Conservation (phyloP, 1,140 invertebrate species). For the Sarcophaga bullata region DNA sequence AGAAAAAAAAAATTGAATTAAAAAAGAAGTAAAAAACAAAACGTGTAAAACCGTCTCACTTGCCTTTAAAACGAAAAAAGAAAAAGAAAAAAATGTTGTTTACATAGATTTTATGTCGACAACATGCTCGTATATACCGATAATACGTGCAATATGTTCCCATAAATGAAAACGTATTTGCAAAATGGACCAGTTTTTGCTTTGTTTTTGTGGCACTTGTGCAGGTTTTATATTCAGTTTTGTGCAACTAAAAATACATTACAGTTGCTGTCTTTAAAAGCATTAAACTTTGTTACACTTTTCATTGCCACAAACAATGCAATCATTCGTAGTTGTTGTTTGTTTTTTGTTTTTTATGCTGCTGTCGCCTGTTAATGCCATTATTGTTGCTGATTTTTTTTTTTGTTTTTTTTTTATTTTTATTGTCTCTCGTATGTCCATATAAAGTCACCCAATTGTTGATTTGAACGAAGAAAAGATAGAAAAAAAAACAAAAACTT, state of each 20-base stretch:
- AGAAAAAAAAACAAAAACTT: conserved; percentile 7
- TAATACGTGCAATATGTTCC: not conserved
- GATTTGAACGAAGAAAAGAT: not conserved
- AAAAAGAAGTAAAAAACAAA: not conserved
- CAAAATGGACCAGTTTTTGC: not conserved
- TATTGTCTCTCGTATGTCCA: not conserved
- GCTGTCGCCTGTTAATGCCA: not conserved
- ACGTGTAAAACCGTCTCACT: not conserved
- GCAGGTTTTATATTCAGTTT: not conserved
- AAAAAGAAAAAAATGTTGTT: too few species aligned
- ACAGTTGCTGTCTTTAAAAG: not conserved
- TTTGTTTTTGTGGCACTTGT: not conserved
- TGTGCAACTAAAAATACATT: not conserved
- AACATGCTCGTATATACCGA: too few species aligned
- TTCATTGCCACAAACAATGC: conserved; percentile 2
- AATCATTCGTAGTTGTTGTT: not conserved
- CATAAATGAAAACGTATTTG: not conserved
- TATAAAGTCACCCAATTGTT: not conserved
- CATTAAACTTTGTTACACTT: conserved; percentile 17
- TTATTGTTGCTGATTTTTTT: not conserved
- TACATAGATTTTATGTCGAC: too few species aligned
- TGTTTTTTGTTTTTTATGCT: not conserved
- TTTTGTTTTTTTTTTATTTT: not conserved
- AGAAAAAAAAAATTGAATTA: too few species aligned
- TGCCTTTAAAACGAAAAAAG: too few species aligned